Base-by-base conservation (phyloP, 37 sponge, comb jelly and placozoan genomes). In the Sycon ciliatum region DNA sequence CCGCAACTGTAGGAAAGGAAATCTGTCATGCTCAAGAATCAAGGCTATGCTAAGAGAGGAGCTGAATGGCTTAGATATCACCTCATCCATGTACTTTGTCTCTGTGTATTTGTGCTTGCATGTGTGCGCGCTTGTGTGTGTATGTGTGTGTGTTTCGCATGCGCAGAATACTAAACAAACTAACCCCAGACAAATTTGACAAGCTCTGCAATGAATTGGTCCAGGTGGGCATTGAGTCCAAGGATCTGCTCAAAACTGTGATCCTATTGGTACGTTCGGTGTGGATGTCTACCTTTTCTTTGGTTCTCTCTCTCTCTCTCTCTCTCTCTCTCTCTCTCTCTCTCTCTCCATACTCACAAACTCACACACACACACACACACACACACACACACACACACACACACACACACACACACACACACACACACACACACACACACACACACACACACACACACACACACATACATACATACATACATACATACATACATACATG, bases 131-230 rank as follows among this genome's bases (percentile, higher is more conserved):
- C 13, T 13, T 42, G 49, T 42, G 13, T 42, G 49, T 42, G 13
- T 42, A 13, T 42, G 13, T 42, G 49, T 42, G 13, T 42, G 49
- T 42, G 13, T 42, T 9, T 9, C 13, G 9, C 13, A 42, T 18
- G 13, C 13, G 13, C 9, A 89, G 90, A 9, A 79, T 89, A 46
- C 36, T 89, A 68, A 89, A 89, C 71, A 89, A 89, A 58, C 68
- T 89, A 67, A 89, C 86, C 22, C 90, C 90, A 0, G 90, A 89
- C 54, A 89, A 85, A 42, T 89, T 89, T 76, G 80, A 82, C 6
- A 74, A 28, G 30, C 80, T 82, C 28, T 69, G 61, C 38, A 9
- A 40, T 11, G 75, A 85, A 29, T 54, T 89, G 13, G 32, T 34
- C 20, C 26, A 34, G 16, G 56, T 79, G 6, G 69, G 62, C 1